phyloP scores from a whole-genome alignment of 2,113 vertebrate species.

The Piaya cayana region DNA sequence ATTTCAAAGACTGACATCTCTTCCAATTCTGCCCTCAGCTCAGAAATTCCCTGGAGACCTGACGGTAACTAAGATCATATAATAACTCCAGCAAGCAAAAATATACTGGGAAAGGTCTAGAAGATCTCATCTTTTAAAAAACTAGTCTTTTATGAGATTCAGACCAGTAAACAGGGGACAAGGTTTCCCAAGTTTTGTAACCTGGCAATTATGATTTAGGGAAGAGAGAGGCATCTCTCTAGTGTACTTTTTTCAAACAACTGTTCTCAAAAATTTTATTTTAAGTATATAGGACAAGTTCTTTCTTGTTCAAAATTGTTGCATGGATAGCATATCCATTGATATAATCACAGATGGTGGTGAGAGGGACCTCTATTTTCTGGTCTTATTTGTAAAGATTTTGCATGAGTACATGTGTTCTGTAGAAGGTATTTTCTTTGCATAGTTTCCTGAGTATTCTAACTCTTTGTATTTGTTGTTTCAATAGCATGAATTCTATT shows the following conservation, averaged over 20 bases:
- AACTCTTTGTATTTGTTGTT: neutral
- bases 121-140: neutral
- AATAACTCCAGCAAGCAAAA: neutral
- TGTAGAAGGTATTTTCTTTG: neutral
- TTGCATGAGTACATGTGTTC: neutral
- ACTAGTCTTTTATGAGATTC: neutral
- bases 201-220: neutral
- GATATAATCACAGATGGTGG: neutral
- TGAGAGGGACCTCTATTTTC: neutral
- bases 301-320: neutral
- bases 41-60: neutral
- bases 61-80: neutral
- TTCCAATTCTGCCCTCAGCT: neutral
- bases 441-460: neutral
- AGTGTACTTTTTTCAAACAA: neutral
- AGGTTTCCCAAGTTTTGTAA: neutral
- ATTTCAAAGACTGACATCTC: neutral
- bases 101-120: neutral
- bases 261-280: neutral
- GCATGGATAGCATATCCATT: neutral
- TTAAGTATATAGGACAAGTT: neutral
- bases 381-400: neutral
- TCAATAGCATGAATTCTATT: neutral
- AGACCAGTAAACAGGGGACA: neutral
- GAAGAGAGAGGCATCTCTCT: neutral